A percentile compares a stretch with the other conserved stretches of the same genome.
Evolutionary conservation across 2,888 invertebrate genomes (phyloP).

Genomic region (Dione juno): DNA sequence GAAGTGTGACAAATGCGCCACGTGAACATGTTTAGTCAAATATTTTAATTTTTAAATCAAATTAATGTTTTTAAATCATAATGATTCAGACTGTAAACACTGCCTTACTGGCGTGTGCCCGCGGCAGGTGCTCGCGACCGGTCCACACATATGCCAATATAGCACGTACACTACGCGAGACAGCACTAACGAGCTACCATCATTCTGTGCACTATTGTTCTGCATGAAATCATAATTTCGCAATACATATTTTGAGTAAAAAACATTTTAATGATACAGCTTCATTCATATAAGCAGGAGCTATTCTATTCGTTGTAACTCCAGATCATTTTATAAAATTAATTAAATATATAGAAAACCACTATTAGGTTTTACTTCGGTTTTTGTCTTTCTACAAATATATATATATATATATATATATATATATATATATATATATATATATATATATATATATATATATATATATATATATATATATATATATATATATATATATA

Average conservation of each 20-base stretch:
- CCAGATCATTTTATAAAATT: neutral
- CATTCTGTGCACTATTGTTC: slow-evolving; percentile 42
- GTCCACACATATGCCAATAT: slow-evolving; percentile 51
- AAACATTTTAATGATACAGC: slow-evolving; percentile 30
- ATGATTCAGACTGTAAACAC: slow-evolving; percentile 53
- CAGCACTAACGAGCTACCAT: slow-evolving; percentile 45
- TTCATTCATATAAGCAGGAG: slow-evolving; percentile 21
- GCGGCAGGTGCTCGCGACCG: slow-evolving; percentile 74
- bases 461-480: too few species aligned
- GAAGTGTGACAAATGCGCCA: too few species aligned
- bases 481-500: too few species aligned
- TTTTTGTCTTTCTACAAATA: neutral
- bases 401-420: too few species aligned
- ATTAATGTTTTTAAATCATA: neutral
- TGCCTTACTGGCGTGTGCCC: slow-evolving; percentile 75
- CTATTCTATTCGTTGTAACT: neutral
- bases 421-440: too few species aligned
- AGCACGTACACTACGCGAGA: slow-evolving; percentile 31
- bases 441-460: too few species aligned
- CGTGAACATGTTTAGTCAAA: too few species aligned
- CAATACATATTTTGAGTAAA: slow-evolving; percentile 21
- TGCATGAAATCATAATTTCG: slow-evolving; percentile 45
- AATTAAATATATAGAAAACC: neutral
- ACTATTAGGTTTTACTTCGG: neutral
- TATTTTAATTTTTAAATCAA: neutral